Evolutionary conservation across 2,888 invertebrate genomes (phyloP).

Genomic region (Luperina testacea): DNA sequence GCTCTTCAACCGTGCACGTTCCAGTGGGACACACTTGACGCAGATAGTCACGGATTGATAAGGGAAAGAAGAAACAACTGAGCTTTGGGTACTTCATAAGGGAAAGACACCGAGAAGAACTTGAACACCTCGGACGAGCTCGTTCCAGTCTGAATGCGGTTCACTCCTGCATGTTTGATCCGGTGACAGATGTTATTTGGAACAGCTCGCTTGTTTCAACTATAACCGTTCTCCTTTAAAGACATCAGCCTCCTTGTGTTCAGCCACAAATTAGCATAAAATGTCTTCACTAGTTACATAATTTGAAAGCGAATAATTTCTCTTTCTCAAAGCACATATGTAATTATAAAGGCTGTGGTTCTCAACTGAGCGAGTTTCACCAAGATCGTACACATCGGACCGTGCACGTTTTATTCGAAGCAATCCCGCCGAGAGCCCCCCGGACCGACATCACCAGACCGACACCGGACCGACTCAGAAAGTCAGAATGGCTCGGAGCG

Average conservation of each 20-base stretch:
- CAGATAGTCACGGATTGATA: too few species aligned
- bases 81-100: too few species aligned
- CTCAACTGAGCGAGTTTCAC: constrained; percentile 23
- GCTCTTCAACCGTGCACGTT: too few species aligned
- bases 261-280: not conserved
- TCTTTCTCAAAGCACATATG: not conserved
- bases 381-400: constrained; percentile 11
- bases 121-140: not conserved
- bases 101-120: too few species aligned
- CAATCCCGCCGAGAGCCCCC: constrained; percentile 11
- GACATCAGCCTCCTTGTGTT: not conserved
- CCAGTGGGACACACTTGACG: too few species aligned
- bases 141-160: too few species aligned
- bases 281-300: not conserved
- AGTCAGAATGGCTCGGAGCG: not conserved
- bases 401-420: constrained; percentile 19
- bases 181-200: too few species aligned
- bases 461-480: too few species aligned
- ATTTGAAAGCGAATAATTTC: not conserved
- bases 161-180: not conserved
- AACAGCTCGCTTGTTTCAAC: too few species aligned
- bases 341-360: not conserved
- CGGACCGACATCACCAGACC: not conserved
- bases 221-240: too few species aligned
- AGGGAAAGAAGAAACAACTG: too few species aligned